phyloP scores from a whole-genome alignment of 2,888 invertebrate genomes.

The Lasius platythorax region DNA sequence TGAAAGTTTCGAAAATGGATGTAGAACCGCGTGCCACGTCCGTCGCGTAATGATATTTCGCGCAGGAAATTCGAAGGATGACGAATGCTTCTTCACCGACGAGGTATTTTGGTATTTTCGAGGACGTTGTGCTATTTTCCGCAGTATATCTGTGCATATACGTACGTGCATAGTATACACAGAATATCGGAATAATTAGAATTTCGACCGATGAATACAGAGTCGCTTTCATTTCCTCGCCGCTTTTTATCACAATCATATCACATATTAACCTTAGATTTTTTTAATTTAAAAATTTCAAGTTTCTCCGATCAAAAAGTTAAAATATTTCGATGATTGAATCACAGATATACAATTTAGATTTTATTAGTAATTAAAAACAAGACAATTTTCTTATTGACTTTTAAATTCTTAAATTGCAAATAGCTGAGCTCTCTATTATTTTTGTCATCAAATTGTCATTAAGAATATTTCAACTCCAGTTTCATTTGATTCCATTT shows the following conservation, averaged over 20 bases:
- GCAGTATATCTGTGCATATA: not conserved
- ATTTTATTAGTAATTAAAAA: not conserved
- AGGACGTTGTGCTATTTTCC: conserved; percentile 1
- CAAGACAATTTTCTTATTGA: not conserved
- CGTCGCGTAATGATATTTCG: conserved; percentile 50
- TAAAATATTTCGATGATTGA: not conserved
- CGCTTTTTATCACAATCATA: not conserved
- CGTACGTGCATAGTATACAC: not conserved
- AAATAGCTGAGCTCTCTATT: not conserved
- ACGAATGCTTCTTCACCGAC: conserved; percentile 43
- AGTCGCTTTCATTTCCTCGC: not conserved
- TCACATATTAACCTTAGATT: not conserved
- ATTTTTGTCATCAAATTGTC: not conserved
- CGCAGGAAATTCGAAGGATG: conserved; percentile 54
- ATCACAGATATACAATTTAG: not conserved
- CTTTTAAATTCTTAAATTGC: not conserved
- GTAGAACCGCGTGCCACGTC: conserved; percentile 6
- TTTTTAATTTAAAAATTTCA: not conserved
- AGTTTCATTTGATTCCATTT: not conserved
- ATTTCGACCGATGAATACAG: conserved; percentile 19
- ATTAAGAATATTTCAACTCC: not conserved
- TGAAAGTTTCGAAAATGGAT: conserved; percentile 53
- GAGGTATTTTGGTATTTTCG: not conserved
- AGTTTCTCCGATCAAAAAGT: not conserved
- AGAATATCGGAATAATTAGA: conserved; percentile 36